These are phyloP conservation scores for Parus major DNA, from an alignment of 2,113 vertebrate genomes.

Conservation along the genomic window DNA sequence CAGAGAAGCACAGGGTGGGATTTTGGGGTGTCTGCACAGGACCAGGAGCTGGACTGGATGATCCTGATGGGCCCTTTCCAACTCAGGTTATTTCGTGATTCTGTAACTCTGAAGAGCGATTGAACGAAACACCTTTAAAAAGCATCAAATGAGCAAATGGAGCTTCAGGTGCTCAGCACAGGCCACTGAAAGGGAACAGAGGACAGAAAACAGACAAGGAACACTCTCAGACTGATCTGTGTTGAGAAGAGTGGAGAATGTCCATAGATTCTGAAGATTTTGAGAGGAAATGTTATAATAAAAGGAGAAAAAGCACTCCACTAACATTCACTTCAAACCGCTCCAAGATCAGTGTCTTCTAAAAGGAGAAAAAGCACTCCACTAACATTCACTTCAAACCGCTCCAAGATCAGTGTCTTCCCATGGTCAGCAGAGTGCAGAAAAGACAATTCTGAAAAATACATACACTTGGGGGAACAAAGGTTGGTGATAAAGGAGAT, in stretches of 20 bases:
- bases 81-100: neutral
- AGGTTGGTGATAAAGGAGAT: slow-evolving; percentile 58
- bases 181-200: neutral
- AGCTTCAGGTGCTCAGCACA: neutral
- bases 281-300: neutral
- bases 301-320: neutral
- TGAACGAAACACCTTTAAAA: neutral
- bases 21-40: neutral
- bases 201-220: neutral
- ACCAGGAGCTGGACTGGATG: neutral
- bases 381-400: neutral
- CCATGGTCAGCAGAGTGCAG: neutral
- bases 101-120: neutral
- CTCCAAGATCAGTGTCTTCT: neutral
- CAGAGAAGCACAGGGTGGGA: neutral
- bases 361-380: neutral
- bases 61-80: neutral
- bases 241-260: neutral
- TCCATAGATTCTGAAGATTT: neutral
- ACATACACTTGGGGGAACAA: neutral
- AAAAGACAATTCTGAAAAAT: slow-evolving; percentile 30
- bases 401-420: neutral
- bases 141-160: neutral
- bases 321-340: neutral
- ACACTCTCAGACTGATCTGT: neutral